These are phyloP conservation scores for Lysandra coridon DNA, from an alignment of 2,888 invertebrate genomes.

Conservation along the genomic window DNA sequence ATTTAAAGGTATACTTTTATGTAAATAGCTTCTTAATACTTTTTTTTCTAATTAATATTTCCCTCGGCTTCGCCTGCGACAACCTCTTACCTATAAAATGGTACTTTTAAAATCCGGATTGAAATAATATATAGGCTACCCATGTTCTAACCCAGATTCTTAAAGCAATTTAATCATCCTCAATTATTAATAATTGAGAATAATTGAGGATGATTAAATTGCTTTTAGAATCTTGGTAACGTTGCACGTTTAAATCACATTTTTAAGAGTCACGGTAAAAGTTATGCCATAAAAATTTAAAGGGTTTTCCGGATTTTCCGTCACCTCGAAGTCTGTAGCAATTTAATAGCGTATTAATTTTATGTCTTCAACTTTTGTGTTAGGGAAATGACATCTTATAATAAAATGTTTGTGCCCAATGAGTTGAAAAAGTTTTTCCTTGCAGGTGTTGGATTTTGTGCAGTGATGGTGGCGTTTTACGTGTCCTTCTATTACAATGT, in stretches of 20 bases:
- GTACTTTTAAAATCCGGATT: too few species aligned
- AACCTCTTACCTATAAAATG: too few species aligned
- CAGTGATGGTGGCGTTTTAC: conserved; percentile 89
- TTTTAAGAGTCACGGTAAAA: neutral
- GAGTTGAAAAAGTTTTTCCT: conserved; percentile 35
- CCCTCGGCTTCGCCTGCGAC: too few species aligned
- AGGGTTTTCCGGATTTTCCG: neutral
- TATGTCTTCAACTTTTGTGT: neutral
- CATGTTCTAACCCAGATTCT: too few species aligned
- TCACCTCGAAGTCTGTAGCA: neutral
- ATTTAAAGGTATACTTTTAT: conserved; percentile 83
- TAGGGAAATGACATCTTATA: neutral
- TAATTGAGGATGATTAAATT: too few species aligned
- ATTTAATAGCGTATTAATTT: neutral
- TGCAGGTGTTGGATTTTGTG: conserved; percentile 89
- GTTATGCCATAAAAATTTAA: neutral
- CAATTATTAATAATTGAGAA: too few species aligned
- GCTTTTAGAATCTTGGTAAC: too few species aligned
- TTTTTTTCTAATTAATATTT: too few species aligned
- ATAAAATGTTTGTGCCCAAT: neutral
- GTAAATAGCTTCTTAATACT: too few species aligned
- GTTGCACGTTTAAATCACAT: neutral
- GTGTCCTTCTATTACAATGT: conserved; percentile 92
- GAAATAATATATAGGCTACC: too few species aligned
- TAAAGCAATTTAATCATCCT: too few species aligned